Conservation (phyloP, 2,113 vertebrate genomes). For the Lasiurus cinereus region DNA sequence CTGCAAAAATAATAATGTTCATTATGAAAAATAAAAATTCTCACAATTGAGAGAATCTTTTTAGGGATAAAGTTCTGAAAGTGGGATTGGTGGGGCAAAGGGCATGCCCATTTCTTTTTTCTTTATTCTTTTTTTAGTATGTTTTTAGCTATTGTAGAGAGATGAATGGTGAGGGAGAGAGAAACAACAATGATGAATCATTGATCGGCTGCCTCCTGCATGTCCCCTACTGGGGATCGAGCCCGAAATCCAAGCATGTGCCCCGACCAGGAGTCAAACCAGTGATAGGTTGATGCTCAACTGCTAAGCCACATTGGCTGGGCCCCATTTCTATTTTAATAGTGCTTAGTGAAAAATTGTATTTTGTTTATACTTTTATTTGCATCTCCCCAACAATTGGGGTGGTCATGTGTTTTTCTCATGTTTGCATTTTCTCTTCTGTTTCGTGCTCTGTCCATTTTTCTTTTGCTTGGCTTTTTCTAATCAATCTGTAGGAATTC, state of each 20-base stretch:
- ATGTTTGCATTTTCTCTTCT: slow-evolving; percentile 33
- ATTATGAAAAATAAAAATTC: no score
- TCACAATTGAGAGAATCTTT: neutral
- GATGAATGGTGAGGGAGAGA: no score
- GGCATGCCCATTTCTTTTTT: neutral
- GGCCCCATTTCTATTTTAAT: neutral
- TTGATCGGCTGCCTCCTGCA: no score
- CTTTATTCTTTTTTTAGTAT: no score
- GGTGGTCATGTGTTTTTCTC: neutral
- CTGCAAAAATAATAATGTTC: neutral
- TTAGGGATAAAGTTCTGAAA: neutral
- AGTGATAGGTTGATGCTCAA: no score
- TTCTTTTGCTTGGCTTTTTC: slow-evolving; percentile 41
- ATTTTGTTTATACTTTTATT: slow-evolving; percentile 42
- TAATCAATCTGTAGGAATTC: neutral
- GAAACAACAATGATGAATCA: no score
- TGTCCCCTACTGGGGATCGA: no score
- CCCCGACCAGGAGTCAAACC: no score
- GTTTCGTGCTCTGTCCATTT: neutral
- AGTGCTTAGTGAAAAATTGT: neutral
- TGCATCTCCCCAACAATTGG: neutral
- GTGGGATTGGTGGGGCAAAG: neutral
- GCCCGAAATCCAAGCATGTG: no score
- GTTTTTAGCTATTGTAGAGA: no score
- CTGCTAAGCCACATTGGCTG: no score